Evolutionary conservation across 2,888 invertebrate genomes (phyloP), one percentile per base, ranked within the genome.

Genomic region (Microdon myrmicae): DNA sequence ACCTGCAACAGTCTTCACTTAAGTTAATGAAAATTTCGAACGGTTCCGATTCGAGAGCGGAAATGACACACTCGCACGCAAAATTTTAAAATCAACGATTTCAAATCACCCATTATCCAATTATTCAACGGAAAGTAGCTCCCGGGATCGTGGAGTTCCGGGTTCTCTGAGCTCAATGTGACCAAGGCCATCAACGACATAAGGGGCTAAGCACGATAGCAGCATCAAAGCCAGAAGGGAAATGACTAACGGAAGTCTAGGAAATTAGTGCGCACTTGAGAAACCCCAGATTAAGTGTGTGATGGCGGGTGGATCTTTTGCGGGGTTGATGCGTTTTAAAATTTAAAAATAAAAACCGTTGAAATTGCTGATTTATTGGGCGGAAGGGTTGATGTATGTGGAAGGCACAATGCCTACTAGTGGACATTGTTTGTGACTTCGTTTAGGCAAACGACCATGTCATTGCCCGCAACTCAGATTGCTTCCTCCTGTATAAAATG

Each of bases 251-350:
- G 64, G 64, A 64, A 58, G 58, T 28, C 34, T 31, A 64, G 47
- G 51, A 58, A 64, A 64, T 64, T 64, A 64, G 64, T 53, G 64
- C 51, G 64, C 64, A 64, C 64, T 64, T 58, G 58, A 64, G 47
- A 53, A 64, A 51, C 58, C 64, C 51, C 64, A 64, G 58, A 58
- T 43, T 47, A 43, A 5, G 22, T 64, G 58, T 51, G n/a, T n/a
- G n/a, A n/a, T n/a, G n/a, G n/a, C n/a, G 58, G 64, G 64, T 64
- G n/a, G n/a, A n/a, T n/a, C n/a, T n/a, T n/a, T n/a, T n/a, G n/a
- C n/a, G 51, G 47, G 37, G 37, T 51, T 17, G 47, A 43, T 32
- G 28, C 28, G 38, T 64, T 64, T 58, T 53, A 58, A 58, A 58
- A 41, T 51, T 51, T 43, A 32, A 29, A 10, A 51, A 45, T 31